Evolutionary conservation across 1,140 invertebrate species (phyloP), one percentile per base, ranked within the genome.

Genomic region (Saccostrea echinata): DNA sequence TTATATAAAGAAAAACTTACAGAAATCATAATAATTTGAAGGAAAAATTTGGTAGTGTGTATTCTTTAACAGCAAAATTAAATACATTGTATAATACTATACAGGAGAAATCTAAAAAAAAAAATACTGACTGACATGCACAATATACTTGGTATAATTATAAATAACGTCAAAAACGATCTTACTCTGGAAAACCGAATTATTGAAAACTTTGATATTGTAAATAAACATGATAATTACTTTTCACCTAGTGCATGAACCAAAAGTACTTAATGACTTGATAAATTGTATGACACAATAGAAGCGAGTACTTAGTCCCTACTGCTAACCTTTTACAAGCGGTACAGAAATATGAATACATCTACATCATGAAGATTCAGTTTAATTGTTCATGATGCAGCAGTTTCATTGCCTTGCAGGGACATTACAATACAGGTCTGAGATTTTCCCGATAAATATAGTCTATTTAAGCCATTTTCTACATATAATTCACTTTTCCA

Each of bases 401-500:
- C 68, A 76, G 2, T 76, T 76, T 76, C 9, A 76, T 76, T 27
- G 30, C 27, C 27, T 35, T 4, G 11, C 18, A 33, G 68, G 13
- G 27, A 30, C 68, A 27, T 11, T 76, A 16, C 3, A 61, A 76
- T 76, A 33, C 9, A 30, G 27, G 68, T 18, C 27, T 0, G 24
- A 76, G 68, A 76, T 76, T 30, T 33, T 33, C 27, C 27, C 16
- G 68, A 76, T 76, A 76, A 18, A 30, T 16, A 16, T 16, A 9
- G 27, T 71, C n/a, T 30, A n/a, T 8, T 64, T 24, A 24, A 24
- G 11, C 27, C 9, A 76, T 16, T 33, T 27, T 33, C 68, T 33
- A 27, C 68, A 76, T 30, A 35, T 33, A 76, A 27, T 76, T 76
- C 68, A 76, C 68, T 76, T 76, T 76, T 76, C 68, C 68, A 30